Evolutionary conservation across 2,888 invertebrate genomes (phyloP).

Genomic region (Cheilosia urbana): DNA sequence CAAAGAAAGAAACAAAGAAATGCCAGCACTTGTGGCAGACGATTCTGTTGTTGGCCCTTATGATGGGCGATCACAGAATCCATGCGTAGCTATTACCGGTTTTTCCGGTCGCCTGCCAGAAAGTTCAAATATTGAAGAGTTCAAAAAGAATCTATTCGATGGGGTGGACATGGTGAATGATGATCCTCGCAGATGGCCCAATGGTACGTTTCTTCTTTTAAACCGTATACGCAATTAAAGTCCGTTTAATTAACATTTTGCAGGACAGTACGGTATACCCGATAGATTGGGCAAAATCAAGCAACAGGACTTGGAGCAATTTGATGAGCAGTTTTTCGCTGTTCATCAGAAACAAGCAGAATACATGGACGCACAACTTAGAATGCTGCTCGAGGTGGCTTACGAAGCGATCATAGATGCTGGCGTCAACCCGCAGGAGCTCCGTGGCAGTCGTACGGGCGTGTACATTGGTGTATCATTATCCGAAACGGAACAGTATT

Average conservation of each 20-base stretch:
- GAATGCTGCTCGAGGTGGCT: conserved; percentile 95
- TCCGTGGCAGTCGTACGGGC: conserved; percentile 95
- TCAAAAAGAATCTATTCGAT: conserved; percentile 94
- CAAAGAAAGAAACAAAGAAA: conserved; percentile 77
- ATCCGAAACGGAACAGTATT: conserved; percentile 94
- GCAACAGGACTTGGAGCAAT: conserved; percentile 87
- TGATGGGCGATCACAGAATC: conserved; percentile 81
- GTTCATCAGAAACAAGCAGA: conserved; percentile 96
- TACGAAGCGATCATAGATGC: conserved; percentile 97
- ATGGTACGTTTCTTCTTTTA: conserved; percentile 84
- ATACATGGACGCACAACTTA: conserved; percentile 96
- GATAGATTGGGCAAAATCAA: conserved; percentile 92
- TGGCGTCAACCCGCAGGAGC: conserved; percentile 91
- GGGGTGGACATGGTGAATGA: conserved; percentile 97
- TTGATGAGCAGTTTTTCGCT: conserved; percentile 95
- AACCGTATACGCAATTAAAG: no score
- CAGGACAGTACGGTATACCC: conserved; percentile 92
- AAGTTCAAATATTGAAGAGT: conserved; percentile 95
- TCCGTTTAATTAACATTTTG: background rate
- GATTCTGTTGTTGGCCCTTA: conserved; percentile 83
- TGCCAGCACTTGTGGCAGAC: conserved; percentile 89
- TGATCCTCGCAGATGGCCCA: conserved; percentile 94
- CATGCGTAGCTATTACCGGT: conserved; percentile 92
- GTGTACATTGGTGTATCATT: conserved; percentile 97
- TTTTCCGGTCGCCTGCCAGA: conserved; percentile 96